Evolutionary conservation across 2,113 vertebrate genomes (phyloP), one percentile per base, ranked within the genome.

Genomic region (Neoarius graeffei): DNA sequence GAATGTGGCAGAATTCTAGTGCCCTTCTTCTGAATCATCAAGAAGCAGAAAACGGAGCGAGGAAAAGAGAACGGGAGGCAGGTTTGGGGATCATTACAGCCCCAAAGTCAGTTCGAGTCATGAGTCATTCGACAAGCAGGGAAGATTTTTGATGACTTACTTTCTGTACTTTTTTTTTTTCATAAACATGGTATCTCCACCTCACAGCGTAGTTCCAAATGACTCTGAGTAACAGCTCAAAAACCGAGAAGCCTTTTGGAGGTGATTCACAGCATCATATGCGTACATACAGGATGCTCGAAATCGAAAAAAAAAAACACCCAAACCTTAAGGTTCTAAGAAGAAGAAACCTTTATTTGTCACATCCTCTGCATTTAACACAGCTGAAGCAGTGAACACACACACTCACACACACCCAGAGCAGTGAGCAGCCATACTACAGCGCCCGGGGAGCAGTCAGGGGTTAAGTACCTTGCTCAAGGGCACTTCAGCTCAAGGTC

Each of bases 141-240:
- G 89, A 80, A 73, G 69, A 87, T 88, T 91, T 91, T 88, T 90
- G 93, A 92, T 93, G 91, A 93, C 91, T 73, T 74, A 89, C 89
- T 92, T 92, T 91, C 90, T 89, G n/a, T 27, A 48, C 88, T 74
- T 69, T 81, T 81, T 89, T 91, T 89, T 92, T 91, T 92, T 91
- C 91, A 92, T 89, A 89, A 90, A 56, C 50, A 85, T 89, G 5
- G 7, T 86, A 88, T 59, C 87, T 85, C 88, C 88, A 59, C 89
- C 87, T 89, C 89, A 83, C 56, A 54, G 73, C 14, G 6, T 13
- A 52, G 48, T 11, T 71, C 19, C 48, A 35, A 67, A 56, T 56
- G 30, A 35, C 30, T 86, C 71, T 5, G 19, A 9, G 59, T 60
- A 42, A 25, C 57, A 25, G 52, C 25, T 4, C 25, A 52, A 69